Evolutionary conservation across 2,113 vertebrate species (phyloP), one percentile per base, ranked within the genome.

Genomic region (Chamaea fasciata): DNA sequence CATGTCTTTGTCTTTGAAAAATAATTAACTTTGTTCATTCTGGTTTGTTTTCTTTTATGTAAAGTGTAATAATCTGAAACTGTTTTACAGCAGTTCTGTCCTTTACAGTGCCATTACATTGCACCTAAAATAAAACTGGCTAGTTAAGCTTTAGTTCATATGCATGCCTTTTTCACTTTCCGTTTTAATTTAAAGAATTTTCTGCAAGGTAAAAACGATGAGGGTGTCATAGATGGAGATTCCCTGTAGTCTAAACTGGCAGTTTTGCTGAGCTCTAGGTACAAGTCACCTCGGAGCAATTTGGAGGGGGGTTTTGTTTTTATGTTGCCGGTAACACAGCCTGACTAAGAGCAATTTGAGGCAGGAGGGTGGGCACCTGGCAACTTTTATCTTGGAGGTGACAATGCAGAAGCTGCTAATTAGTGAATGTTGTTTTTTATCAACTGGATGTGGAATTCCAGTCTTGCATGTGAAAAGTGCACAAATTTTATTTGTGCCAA

Each of bases 381-480:
- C 74, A 96, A 96, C 97, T 97, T 98, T 97, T 88, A 95, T 97
- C 97, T 97, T 91, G 90, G 95, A 97, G 96, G 94, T 97, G 92
- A 96, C 97, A 97, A 90, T 96, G 96, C 94, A 97, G 97, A 97
- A 47, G 30, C 93, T 96, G 91, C 95, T 98, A 98, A 98, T 98
- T 98, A 98, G 97, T 68, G 96, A 95, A 79, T 87, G 87, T 81
- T 96, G 74, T 95, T 97, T 97, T 97, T 46, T 94, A 97, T 95
- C 95, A 96, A 95, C 83, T 89, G 46, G 83, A 71, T 91, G 76
- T 87, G 21, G 52, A 90, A 97, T 98, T 97, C 92, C 91, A 97
- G 89, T 83, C 94, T 94, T 94, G 73, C 92, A 93, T 95, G 95
- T 91, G 95, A 97, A 95, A 97, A 94, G 80, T 94, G 92, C 92